These are phyloP conservation scores for Zingel zingel DNA, from an alignment of 2,113 vertebrate genomes.

Conservation along the genomic window DNA sequence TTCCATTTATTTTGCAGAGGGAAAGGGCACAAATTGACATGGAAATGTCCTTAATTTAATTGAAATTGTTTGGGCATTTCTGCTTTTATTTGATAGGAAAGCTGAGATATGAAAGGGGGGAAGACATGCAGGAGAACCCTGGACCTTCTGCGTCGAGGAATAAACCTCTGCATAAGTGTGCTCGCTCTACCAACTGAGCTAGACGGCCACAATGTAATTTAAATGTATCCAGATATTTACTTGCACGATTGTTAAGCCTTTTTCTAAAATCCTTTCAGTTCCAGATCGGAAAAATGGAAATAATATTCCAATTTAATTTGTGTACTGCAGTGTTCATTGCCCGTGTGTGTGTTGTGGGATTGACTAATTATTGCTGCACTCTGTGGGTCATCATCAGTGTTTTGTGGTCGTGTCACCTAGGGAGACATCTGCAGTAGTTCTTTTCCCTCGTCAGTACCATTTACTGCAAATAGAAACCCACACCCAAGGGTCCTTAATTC, in stretches of 20 bases:
- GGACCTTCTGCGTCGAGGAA: too few relatives aligned
- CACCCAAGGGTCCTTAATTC: slow-evolving; percentile 20
- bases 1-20: slow-evolving; percentile 45
- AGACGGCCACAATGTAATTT: too few relatives aligned
- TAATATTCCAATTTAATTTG: slow-evolving; percentile 54
- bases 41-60: slow-evolving; percentile 31
- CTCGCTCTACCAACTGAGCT: too few relatives aligned
- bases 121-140: too few relatives aligned
- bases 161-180: too few relatives aligned
- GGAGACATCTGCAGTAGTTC: slow-evolving; percentile 38
- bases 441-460: slow-evolving; percentile 40
- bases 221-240: slow-evolving; percentile 29
- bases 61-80: too few relatives aligned
- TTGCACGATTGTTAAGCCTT: neutral
- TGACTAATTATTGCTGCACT: slow-evolving; percentile 55
- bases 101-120: too few relatives aligned
- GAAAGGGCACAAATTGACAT: slow-evolving; percentile 31
- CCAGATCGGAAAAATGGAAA: slow-evolving; percentile 7
- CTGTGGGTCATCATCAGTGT: slow-evolving; percentile 39
- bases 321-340: slow-evolving; percentile 22
- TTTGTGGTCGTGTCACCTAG: slow-evolving; percentile 20
- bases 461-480: slow-evolving; percentile 54
- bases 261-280: slow-evolving; percentile 8
- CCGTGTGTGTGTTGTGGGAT: slow-evolving; percentile 17
- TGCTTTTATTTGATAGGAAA: too few relatives aligned